Percentiles rank a stretch among this genome's conserved stretches.
These are phyloP conservation scores for Trachops cirrhosus DNA, from an alignment of 2,797 vertebrate genomes.

Conservation along the genomic window DNA sequence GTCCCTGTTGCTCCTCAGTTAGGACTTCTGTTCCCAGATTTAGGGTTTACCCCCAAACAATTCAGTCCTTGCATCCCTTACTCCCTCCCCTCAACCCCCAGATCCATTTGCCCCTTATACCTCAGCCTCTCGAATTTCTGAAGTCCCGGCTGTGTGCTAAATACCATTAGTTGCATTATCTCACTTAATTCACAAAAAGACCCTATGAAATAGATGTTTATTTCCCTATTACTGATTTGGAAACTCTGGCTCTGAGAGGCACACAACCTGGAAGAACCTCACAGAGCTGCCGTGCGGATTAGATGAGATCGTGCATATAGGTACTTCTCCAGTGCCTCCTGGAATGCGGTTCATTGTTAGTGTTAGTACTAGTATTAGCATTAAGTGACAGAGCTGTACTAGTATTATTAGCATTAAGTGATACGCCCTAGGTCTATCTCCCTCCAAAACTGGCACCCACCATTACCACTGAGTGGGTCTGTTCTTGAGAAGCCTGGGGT, in stretches of 20 bases:
- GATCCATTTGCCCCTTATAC: background rate
- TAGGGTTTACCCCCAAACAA: background rate
- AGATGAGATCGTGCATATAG: background rate
- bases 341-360: background rate
- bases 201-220: background rate
- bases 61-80: background rate
- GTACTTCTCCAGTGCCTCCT: background rate
- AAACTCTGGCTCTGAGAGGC: background rate
- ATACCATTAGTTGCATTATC: background rate
- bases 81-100: background rate
- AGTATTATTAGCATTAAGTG: background rate
- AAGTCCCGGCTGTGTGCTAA: background rate
- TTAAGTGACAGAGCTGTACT: background rate
- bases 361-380: background rate
- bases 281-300: background rate
- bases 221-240: background rate
- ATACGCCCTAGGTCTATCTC: background rate
- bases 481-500: background rate
- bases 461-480: background rate
- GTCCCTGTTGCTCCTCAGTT: background rate
- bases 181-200: background rate
- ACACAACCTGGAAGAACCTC: background rate
- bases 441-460: background rate
- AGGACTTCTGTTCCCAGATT: background rate
- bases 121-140: background rate